phyloP scores from a whole-genome alignment of 1,140 invertebrate genomes.

The Maniola jurtina region DNA sequence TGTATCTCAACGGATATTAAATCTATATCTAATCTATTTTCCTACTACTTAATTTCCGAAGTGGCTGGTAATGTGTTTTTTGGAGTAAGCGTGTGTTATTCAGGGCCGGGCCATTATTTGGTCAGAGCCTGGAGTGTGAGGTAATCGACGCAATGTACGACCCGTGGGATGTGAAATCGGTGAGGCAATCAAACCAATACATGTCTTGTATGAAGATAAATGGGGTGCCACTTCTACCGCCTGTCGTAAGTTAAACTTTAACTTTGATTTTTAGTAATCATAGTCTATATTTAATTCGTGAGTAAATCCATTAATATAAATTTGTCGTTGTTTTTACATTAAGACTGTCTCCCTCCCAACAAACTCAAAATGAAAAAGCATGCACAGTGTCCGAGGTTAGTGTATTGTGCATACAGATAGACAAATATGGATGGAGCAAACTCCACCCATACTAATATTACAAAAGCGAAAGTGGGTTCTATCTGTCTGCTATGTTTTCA shows the following conservation, averaged over 20 bases:
- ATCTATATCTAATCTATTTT: background rate
- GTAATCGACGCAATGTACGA: constrained; percentile 61
- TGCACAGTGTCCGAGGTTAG: no score
- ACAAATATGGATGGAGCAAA: no score
- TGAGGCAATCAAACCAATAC: constrained; percentile 68
- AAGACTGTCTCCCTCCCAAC: no score
- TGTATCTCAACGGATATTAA: constrained; percentile 16
- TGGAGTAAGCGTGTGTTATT: constrained; percentile 14
- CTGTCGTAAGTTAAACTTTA: constrained; percentile 76
- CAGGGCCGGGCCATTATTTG: constrained; percentile 2
- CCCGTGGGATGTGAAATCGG: constrained; percentile 71
- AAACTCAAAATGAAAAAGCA: no score
- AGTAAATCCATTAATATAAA: no score
- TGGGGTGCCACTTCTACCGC: constrained; percentile 81
- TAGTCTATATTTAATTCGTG: background rate
- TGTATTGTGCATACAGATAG: no score
- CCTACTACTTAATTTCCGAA: constrained; percentile 32
- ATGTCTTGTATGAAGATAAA: constrained; percentile 82
- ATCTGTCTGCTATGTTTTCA: no score
- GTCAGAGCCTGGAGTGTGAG: constrained; percentile 7
- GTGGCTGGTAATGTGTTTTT: constrained; percentile 14
- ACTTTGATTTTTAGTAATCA: background rate
- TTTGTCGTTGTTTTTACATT: no score
- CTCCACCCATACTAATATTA: no score
- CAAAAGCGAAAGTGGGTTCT: no score